Evolutionary conservation across 2,888 invertebrate genomes (phyloP), one percentile per base, ranked within the genome.

Genomic region (Dynastes maya): DNA sequence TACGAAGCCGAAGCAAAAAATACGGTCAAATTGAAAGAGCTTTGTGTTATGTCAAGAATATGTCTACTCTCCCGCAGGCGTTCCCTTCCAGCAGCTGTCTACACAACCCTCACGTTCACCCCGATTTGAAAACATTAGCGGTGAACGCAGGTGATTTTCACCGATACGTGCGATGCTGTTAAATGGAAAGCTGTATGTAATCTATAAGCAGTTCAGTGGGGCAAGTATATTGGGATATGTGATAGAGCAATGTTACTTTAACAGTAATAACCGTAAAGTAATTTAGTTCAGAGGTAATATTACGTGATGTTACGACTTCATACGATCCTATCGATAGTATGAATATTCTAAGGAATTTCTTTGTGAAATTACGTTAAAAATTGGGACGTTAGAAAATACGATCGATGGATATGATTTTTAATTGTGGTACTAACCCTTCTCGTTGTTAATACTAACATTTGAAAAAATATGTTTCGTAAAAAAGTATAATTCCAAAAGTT

Each of bases 61-160:
- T 55, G 55, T n/a, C 40, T 45, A 45, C 49, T 29, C 72, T 13
- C 11, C 13, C 40, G 61, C 61, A 45, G 40, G 29, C 61, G 61
- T 61, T 74, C 22, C 45, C 27, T 72, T 13, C 61, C 5, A 74
- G 37, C 72, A 74, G 72, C 72, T 74, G 72, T 61, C 61, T 74
- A 74, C 32, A 74, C 61, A 74, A 74, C 72, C 72, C 72, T 74
- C 72, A 61, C 72, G 63, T 74, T 74, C 29, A 53, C 51, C 68
- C 68, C 61, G 45, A 61, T 74, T 74, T 74, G 22, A 49, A 74
- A 74, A 40, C 72, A 74, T 74, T 74, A 74, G 72, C 72, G 61
- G 72, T 27, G 45, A 45, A 45, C 72, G 72, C 72, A 74, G 72
- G 72, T 74, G 72, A 74, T 74, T 74, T 61, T 22, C 40, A 29